Conservation (phyloP, 2,888 invertebrate genomes). For the Calliphora vomitoria region DNA sequence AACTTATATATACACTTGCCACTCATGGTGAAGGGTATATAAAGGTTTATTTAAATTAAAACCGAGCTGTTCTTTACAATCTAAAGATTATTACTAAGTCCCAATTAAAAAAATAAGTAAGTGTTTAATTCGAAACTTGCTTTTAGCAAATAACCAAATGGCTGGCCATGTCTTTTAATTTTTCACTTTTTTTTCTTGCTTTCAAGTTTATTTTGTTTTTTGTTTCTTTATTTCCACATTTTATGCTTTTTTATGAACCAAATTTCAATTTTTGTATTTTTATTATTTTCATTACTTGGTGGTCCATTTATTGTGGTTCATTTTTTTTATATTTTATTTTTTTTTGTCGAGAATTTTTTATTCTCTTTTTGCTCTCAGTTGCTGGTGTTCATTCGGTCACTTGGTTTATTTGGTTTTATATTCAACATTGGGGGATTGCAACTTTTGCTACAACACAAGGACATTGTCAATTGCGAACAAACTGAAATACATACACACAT, state of each 20-base stretch:
- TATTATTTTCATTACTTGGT: slow-evolving; percentile 51
- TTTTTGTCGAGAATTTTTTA: not conserved
- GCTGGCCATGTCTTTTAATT: not conserved
- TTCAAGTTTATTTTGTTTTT: not conserved
- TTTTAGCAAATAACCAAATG: slow-evolving; percentile 1
- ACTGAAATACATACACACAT: not conserved
- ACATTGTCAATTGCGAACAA: slow-evolving; percentile 63
- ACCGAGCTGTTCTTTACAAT: no score
- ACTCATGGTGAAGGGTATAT: no score
- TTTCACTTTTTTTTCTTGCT: slow-evolving; percentile 12
- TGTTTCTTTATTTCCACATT: slow-evolving; percentile 1
- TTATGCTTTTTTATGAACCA: slow-evolving; percentile 12
- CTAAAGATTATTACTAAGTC: not conserved
- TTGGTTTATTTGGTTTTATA: slow-evolving; percentile 59
- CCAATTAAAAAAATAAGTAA: not conserved
- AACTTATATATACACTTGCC: no score
- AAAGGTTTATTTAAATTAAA: not conserved
- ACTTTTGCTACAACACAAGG: slow-evolving; percentile 60
- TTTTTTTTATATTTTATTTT: slow-evolving; percentile 29
- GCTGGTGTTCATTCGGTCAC: slow-evolving; percentile 51
- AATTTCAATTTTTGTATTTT: slow-evolving; percentile 38
- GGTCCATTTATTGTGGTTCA: slow-evolving; percentile 62
- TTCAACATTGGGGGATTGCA: slow-evolving; percentile 55
- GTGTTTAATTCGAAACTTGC: not conserved
- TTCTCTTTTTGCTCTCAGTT: slow-evolving; percentile 35